Evolutionary conservation across 1,140 invertebrate species (phyloP).

Genomic region (Pachypeltis micranthus): DNA sequence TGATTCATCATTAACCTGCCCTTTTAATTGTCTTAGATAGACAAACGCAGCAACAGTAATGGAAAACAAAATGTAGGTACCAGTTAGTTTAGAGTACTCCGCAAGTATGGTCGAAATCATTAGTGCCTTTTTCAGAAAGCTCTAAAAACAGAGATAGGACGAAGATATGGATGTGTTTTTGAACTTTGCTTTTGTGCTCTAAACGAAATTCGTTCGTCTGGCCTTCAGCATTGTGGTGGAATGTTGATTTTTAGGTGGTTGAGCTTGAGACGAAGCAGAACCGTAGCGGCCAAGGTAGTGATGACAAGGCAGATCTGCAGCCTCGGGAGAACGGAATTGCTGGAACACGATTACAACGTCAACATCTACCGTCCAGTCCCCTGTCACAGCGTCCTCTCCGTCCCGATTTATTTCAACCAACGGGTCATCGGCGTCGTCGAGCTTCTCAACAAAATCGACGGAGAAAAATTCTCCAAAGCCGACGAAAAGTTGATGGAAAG

Average conservation of each 20-base stretch:
- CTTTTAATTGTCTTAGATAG: too few species aligned
- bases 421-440: slow-evolving; percentile 8
- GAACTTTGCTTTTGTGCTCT: too few species aligned
- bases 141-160: too few species aligned
- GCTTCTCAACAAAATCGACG: slow-evolving; percentile 10
- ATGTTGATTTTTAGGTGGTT: background rate
- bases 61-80: too few species aligned
- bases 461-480: slow-evolving; percentile 9
- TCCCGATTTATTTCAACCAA: slow-evolving; percentile 12
- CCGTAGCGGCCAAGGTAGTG: slow-evolving; percentile 2
- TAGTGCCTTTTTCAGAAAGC: too few species aligned
- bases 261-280: background rate
- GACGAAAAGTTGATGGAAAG: slow-evolving; percentile 6
- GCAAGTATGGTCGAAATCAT: too few species aligned
- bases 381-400: background rate
- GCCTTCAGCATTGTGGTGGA: too few species aligned
- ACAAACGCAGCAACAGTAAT: too few species aligned
- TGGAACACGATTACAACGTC: slow-evolving; percentile 1
- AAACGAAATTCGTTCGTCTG: too few species aligned
- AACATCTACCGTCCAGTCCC: background rate
- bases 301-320: slow-evolving; percentile 1
- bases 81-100: too few species aligned
- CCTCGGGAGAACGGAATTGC: background rate
- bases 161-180: too few species aligned
- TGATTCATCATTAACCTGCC: too few species aligned